These are phyloP conservation scores for Ruditapes philippinarum DNA, from an alignment of 1,140 invertebrate genomes.

Conservation along the genomic window DNA sequence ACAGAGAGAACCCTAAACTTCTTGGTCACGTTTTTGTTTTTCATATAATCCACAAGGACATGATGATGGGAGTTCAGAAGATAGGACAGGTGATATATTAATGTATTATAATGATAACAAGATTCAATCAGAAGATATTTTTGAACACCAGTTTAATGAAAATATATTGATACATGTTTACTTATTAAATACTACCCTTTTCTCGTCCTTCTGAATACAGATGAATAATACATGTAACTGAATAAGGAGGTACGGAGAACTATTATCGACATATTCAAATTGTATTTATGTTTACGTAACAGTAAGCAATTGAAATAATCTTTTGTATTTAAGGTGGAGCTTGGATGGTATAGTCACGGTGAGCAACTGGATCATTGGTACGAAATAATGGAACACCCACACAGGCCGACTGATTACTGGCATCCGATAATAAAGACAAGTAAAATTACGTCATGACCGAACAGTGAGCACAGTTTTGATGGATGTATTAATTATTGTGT, in stretches of 20 bases:
- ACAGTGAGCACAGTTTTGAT: too few relatives aligned
- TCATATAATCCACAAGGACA: constrained; percentile 83
- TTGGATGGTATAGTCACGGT: constrained; percentile 85
- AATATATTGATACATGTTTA: too few relatives aligned
- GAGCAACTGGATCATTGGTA: constrained; percentile 85
- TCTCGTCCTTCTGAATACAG: too few relatives aligned
- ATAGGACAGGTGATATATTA: constrained; percentile 82
- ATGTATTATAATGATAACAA: too few relatives aligned
- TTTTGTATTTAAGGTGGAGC: constrained; percentile 82
- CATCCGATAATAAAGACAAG: constrained; percentile 84
- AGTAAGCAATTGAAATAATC: too few relatives aligned
- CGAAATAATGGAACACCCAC: constrained; percentile 85
- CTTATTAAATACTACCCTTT: too few relatives aligned
- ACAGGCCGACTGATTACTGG: constrained; percentile 83
- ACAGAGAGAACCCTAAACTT: constrained; percentile 84
- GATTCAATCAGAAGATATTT: too few relatives aligned
- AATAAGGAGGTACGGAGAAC: too few relatives aligned
- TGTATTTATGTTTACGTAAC: too few relatives aligned
- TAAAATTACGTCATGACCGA: constrained; percentile 81
- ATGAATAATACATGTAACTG: too few relatives aligned
- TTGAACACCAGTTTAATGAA: too few relatives aligned
- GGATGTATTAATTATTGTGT: neutral
- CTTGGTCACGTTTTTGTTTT: constrained; percentile 84
- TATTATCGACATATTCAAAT: too few relatives aligned
- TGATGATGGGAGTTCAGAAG: constrained; percentile 85